Percentiles rank a stretch among this genome's conserved stretches.
Conservation (phyloP, 1,140 invertebrate genomes). For the Choristoneura fumiferana region DNA sequence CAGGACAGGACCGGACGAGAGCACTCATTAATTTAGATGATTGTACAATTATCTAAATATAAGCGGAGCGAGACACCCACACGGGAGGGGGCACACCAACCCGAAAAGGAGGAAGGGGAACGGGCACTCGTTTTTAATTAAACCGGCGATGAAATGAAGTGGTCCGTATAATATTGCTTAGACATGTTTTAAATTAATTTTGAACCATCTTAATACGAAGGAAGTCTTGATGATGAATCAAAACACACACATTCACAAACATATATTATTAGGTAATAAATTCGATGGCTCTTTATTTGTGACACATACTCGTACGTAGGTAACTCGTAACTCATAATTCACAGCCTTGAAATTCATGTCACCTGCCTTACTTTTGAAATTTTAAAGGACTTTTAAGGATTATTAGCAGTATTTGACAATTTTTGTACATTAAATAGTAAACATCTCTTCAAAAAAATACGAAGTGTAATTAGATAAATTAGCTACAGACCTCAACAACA, state of each 20-base stretch:
- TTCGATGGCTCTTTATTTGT: too few species aligned
- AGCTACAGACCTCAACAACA: slow-evolving; percentile 7
- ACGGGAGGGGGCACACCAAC: slow-evolving; percentile 65
- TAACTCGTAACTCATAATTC: too few species aligned
- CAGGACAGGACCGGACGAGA: slow-evolving; percentile 68
- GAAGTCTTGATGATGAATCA: slow-evolving; percentile 33
- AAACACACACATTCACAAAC: too few species aligned
- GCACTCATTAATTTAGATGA: slow-evolving; percentile 78
- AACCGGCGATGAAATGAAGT: slow-evolving; percentile 76
- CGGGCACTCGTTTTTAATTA: slow-evolving; percentile 78
- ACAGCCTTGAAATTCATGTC: too few species aligned
- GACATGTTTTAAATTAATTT: slow-evolving; percentile 75
- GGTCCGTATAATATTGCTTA: slow-evolving; percentile 77
- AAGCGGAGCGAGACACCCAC: slow-evolving; percentile 73
- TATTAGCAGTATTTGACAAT: too few species aligned
- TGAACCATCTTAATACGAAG: slow-evolving; percentile 50
- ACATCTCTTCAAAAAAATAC: too few species aligned
- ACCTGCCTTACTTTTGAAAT: too few species aligned
- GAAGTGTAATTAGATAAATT: background rate
- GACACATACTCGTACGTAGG: too few species aligned
- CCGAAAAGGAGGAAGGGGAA: slow-evolving; percentile 67
- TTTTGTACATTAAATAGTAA: background rate
- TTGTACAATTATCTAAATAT: slow-evolving; percentile 79
- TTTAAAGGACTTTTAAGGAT: too few species aligned
- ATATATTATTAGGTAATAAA: too few species aligned